These are phyloP conservation scores for Fistularia tabacaria DNA, from an alignment of 2,797 vertebrate species.

Conservation along the genomic window DNA sequence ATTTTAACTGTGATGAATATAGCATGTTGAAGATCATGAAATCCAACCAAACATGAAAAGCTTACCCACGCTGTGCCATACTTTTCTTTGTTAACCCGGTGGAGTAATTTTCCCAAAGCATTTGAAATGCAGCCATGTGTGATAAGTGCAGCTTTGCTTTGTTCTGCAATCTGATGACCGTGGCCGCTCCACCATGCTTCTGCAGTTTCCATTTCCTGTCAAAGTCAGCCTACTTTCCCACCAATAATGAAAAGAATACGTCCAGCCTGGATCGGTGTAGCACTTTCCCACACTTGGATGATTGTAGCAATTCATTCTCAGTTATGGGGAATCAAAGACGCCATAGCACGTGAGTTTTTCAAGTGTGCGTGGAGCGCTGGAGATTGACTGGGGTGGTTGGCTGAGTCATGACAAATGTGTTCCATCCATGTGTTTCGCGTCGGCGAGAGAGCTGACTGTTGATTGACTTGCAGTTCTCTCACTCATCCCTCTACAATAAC, in stretches of 20 bases:
- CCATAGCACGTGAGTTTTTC: too few relatives aligned
- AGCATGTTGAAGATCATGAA: slow-evolving; percentile 65
- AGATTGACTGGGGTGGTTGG: too few relatives aligned
- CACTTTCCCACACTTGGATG: slow-evolving; percentile 4
- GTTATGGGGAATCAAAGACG: not conserved
- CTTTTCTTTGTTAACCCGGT: slow-evolving; percentile 53
- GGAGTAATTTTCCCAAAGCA: slow-evolving; percentile 40
- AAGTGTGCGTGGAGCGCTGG: too few relatives aligned
- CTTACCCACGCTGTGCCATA: slow-evolving; percentile 42
- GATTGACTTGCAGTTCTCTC: too few relatives aligned
- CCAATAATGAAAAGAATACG: slow-evolving; percentile 26
- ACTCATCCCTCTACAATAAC: too few relatives aligned
- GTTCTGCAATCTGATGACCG: slow-evolving; percentile 29
- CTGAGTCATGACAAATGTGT: too few relatives aligned
- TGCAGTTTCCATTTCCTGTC: slow-evolving; percentile 46
- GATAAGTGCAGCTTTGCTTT: slow-evolving; percentile 44
- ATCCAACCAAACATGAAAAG: slow-evolving; percentile 62
- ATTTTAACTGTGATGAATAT: slow-evolving; percentile 65
- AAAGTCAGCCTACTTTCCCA: slow-evolving; percentile 33
- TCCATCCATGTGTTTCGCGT: too few relatives aligned
- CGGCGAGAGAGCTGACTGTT: too few relatives aligned
- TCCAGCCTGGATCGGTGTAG: slow-evolving; percentile 8
- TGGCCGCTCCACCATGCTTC: slow-evolving; percentile 10
- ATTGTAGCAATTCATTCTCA: slow-evolving; percentile 19
- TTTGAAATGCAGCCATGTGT: slow-evolving; percentile 32